Evolutionary conservation across 2,888 invertebrate species (phyloP).

Genomic region (Ennomos quercinarius): DNA sequence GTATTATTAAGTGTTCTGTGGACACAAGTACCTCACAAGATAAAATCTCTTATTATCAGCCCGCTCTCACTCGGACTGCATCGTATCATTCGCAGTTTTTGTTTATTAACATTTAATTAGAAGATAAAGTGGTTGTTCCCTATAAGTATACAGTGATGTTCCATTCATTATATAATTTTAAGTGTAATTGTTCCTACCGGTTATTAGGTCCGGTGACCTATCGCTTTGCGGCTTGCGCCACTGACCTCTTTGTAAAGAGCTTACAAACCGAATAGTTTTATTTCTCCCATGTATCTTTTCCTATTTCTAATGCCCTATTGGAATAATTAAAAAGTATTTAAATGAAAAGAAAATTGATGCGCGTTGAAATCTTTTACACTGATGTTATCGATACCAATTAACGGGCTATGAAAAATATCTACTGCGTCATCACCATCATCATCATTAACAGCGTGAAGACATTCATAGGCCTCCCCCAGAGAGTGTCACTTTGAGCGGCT

Average conservation of each 20-base stretch:
- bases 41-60: background rate
- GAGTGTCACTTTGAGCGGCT: no score
- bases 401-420: no score
- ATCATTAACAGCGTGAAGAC: no score
- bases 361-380: conserved; percentile 15
- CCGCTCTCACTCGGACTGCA: conserved; percentile 39
- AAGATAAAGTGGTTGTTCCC: conserved; percentile 68
- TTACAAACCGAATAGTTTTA: no score
- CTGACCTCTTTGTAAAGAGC: background rate
- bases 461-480: no score
- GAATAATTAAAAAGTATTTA: no score
- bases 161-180: conserved; percentile 56
- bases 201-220: conserved; percentile 37
- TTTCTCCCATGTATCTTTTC: no score
- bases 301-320: no score
- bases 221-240: conserved; percentile 5
- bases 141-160: conserved; percentile 47
- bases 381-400: background rate
- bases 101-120: conserved; percentile 79
- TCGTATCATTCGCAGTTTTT: conserved; percentile 62
- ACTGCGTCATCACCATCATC: no score
- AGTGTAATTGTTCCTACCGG: conserved; percentile 46
- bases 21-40: no score
- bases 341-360: background rate
- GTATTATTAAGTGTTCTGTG: no score